phyloP scores from a whole-genome alignment of 2,888 invertebrate species.

The Argyra leucocephala region DNA sequence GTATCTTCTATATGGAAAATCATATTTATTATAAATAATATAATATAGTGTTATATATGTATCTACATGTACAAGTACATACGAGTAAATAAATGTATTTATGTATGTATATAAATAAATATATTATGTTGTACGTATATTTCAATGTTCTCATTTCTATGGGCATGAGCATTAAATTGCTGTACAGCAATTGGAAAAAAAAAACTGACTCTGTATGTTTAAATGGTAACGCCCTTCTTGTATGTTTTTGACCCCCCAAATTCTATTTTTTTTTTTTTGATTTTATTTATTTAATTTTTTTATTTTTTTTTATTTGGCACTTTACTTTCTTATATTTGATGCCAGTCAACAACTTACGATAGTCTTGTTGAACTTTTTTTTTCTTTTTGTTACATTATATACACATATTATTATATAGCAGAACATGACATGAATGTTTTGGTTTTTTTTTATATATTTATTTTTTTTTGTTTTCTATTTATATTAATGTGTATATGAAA shows the following conservation, averaged over 20 bases:
- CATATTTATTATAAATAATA: neutral
- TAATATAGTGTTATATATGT: neutral
- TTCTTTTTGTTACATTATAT: neutral
- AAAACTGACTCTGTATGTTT: neutral
- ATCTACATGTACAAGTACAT: neutral
- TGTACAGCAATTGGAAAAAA: conserved; percentile 31
- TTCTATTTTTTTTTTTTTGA: neutral
- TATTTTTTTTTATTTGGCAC: neutral
- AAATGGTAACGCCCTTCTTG: conserved; percentile 8
- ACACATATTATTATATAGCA: no score
- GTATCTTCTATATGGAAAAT: neutral
- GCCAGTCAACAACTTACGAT: neutral
- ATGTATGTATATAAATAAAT: neutral
- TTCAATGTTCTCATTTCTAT: neutral
- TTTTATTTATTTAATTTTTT: neutral
- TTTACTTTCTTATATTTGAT: neutral
- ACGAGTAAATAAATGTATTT: no score
- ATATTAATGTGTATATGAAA: no score
- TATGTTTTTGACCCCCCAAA: neutral
- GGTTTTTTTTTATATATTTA: no score
- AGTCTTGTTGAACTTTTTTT: neutral
- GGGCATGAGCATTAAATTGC: conserved; percentile 32
- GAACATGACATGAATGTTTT: no score
- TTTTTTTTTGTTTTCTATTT: no score
- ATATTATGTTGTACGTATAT: neutral